Percentiles rank a stretch among this genome's conserved stretches.
Conservation (phyloP, 2,113 vertebrate species). For the Chionomys nivalis region DNA sequence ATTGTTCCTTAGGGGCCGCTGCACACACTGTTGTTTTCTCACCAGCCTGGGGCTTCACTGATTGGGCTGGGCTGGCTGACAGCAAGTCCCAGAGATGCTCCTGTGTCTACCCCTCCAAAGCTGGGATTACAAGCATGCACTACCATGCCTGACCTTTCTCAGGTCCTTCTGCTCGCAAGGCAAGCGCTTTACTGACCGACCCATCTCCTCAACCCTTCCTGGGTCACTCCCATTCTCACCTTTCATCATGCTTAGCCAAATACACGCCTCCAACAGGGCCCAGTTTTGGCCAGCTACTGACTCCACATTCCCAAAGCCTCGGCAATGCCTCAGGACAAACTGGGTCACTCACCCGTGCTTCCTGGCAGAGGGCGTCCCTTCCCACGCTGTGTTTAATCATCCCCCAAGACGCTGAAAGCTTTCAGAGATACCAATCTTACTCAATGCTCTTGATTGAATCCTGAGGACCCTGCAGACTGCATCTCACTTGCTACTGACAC, state of each 20-base stretch:
- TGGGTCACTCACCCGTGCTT: fast-evolving
- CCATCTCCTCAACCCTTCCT: neutral
- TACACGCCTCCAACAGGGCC: neutral
- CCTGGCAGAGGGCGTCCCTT: neutral
- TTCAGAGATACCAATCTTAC: neutral
- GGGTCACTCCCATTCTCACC: neutral
- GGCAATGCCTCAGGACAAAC: neutral
- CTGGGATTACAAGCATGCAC: neutral
- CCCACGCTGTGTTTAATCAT: neutral
- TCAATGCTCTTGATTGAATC: neutral
- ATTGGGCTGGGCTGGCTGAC: neutral
- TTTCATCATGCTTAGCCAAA: neutral
- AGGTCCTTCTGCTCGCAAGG: too few species aligned
- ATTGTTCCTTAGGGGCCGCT: neutral
- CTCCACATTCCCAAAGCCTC: neutral
- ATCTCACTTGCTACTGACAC: neutral
- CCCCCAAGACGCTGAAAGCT: neutral
- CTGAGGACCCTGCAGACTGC: neutral
- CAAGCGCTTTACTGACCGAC: neutral
- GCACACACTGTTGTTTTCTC: neutral
- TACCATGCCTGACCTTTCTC: neutral
- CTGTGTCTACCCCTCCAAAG: neutral
- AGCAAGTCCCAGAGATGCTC: neutral
- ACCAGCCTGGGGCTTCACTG: neutral
- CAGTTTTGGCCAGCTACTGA: neutral